phyloP scores from a whole-genome alignment of 2,888 invertebrate species.

The Epistrophe eligans region DNA sequence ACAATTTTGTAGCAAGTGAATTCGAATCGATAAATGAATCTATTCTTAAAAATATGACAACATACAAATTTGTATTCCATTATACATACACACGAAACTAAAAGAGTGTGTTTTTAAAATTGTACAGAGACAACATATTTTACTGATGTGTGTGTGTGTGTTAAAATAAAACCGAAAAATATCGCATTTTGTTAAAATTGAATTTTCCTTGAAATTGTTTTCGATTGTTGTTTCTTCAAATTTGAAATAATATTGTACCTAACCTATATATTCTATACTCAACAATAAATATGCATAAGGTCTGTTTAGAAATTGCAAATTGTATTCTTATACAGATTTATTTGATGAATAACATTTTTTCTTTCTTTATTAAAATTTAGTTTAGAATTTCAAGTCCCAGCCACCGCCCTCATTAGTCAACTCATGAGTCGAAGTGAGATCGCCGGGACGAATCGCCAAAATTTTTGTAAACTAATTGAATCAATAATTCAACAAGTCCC shows the following conservation, averaged over 20 bases:
- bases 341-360: too few species aligned
- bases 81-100: neutral
- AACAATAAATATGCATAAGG: neutral
- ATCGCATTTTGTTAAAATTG: slow-evolving; percentile 48
- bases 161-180: slow-evolving; percentile 38
- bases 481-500: too few species aligned
- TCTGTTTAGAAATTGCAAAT: slow-evolving; percentile 5
- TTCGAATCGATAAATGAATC: slow-evolving; percentile 8
- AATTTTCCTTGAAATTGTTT: slow-evolving; percentile 54
- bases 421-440: too few species aligned
- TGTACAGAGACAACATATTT: slow-evolving; percentile 12
- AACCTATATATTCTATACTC: neutral
- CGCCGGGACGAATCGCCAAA: too few species aligned
- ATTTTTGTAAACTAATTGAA: too few species aligned
- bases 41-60: slow-evolving; percentile 11
- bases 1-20: slow-evolving; percentile 24
- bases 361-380: too few species aligned
- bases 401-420: too few species aligned
- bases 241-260: slow-evolving; percentile 41
- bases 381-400: too few species aligned
- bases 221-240: slow-evolving; percentile 32
- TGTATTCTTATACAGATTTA: too few species aligned
- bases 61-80: slow-evolving; percentile 19
- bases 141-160: neutral
- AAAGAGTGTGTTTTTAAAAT: neutral